Evolutionary conservation across 2,797 vertebrate genomes (phyloP), one percentile per base, ranked within the genome.

Genomic region (Holocentrus rufus): DNA sequence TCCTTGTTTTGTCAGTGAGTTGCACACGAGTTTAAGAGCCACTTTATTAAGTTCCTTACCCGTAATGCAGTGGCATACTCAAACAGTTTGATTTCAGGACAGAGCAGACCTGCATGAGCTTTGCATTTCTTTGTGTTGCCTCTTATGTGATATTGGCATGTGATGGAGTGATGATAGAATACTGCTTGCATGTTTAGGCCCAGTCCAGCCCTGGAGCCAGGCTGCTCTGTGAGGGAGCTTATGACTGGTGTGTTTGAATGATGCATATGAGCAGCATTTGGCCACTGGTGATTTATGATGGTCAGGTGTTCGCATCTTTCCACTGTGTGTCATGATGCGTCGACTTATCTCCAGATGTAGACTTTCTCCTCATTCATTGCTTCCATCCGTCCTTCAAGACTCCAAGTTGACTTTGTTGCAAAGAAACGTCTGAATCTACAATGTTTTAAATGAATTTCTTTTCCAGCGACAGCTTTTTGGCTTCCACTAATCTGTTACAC

Each of bases 271-370:
- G 58, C 52, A 7, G 7, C 76, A 44, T 61, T 9, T 56, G 8
- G 59, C 31, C 63, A 4, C 31, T 47, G 71, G 67, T 76, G 69
- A 53, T 58, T 81, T 77, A 70, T 65, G 57, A 66, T 52, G 30
- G 10, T 56, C 62, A 70, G 52, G 60, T 80, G 74, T 39, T 60
- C 6, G 18, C 27, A 77, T 50, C 18, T 17, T 13, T 17, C 61
- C 62, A 46, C 27, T 60, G 52, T 69, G 68, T 61, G 31, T 59
- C 68, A 69, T 54, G 47, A 50, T 72, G 68, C 39, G 67, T 77
- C 76, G 73, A 36, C 54, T 81, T 69, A 69, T 65, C 59, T 42
- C 69, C 69, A 71, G 55, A 58, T 42, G 59, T 54, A 60, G 68
- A 54, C 23, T 68, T 56, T 22, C 36, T 17, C n/a, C 23, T n/a